Evolutionary conservation across 1,140 invertebrate genomes (phyloP), one percentile per base, ranked within the genome.

Genomic region (Drosophila sulfurigaster): DNA sequence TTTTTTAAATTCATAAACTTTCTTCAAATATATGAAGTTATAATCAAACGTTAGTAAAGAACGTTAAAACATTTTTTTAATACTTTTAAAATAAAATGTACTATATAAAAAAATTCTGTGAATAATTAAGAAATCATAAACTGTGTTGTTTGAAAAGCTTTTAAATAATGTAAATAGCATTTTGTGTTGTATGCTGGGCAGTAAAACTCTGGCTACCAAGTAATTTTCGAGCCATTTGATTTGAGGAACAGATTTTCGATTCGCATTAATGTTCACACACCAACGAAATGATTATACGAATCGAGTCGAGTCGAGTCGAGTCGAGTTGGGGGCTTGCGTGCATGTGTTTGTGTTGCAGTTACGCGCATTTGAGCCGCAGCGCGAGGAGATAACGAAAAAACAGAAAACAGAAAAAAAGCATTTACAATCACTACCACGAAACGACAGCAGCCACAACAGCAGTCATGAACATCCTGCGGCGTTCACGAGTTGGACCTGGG

Each of bases 391-490:
- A 25, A 25, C 20, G 20, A 25, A 25, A 25, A 25, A 32, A 32
- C 20, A 0, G 20, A 32, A 32, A 32, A 32, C 5, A 32, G 8
- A 77, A 80, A 80, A 70, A 70, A 62, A 78, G 62, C 75, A 80
- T 80, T 80, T 74, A 56, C 78, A 78, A 74, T 77, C 69, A 70
- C 63, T 75, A 56, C 65, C 63, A 64, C 46, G 28, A 72, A 51
- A 56, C 35, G 64, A 78, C 73, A 73, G 64, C 77, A 81, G 77
- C 79, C 72, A 59, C 59, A 83, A 72, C 81, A 72, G 76, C 82
- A 91, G 89, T 91, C 85, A 91, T 91, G 83, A 78, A 89, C 66
- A 70, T 82, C 88, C 83, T 80, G 76, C 74, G 88, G 88, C 88
- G 81, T 75, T 91, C 88, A 91, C 88, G 88, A 91, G 88, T 88